Base-by-base conservation (phyloP, 2,888 invertebrate genomes). In the Leistus spinibarbis region DNA sequence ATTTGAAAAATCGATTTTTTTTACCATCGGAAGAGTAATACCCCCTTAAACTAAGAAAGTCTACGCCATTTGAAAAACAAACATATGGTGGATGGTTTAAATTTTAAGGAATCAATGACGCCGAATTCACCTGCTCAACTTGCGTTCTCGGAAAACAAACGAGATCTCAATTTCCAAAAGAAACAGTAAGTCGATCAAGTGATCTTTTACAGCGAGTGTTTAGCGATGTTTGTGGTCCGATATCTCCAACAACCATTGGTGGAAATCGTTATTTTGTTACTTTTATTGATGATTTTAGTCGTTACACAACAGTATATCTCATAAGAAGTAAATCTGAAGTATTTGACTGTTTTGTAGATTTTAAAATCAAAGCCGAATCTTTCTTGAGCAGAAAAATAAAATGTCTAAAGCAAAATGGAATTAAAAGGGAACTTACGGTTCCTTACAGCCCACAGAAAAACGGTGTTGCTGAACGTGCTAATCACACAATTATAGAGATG, bases 201-300 rank as follows among this genome's bases (percentile, higher is more conserved):
- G 27, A 27, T 9, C 27, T 27, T 27, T 27, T 27, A 27, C 27
- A 27, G 27, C 27, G 27, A 27, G 9, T 27, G 9, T 27, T 27
- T 27, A 27, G 27, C 27, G 27, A 27, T 1, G 0, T 27, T 27
- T 65, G 19, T 0, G 22, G 63, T 17, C 20, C 66, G 40, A 53
- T 66, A 16, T 27, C 66, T 10, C 66, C 66, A 23, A 40, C 66
- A 27, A 40, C 66, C 13, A 13, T 5, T 4, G 66, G 66, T 40
- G 66, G 40, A 2, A 68, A 68, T 23, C 54, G 10, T 54, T 68
- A 68, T 68, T 56, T 68, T 22, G 22, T 68, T n/a, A 56, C 23
- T 24, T 68, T 68, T 56, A 68, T 68, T 56, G 68, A 68, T 23
- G 56, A 68, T 56, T 68, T 56, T 68, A 54, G 56, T 68, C 20